These are phyloP conservation scores for Sinonovacula constricta DNA, from an alignment of 1,140 invertebrate genomes.

Conservation along the genomic window DNA sequence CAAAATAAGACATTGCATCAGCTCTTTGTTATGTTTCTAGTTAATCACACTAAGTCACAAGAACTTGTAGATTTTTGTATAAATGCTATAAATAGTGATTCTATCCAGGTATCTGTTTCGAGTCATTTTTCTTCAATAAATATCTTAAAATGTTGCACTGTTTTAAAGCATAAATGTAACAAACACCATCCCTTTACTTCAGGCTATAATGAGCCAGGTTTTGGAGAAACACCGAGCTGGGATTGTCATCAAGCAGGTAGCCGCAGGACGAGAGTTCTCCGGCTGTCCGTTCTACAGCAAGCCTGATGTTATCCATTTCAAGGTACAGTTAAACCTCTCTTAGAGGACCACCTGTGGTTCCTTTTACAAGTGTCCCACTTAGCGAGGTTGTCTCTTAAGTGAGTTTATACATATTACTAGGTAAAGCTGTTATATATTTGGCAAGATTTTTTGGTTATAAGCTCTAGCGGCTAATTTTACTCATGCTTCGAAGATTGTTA, in stretches of 20 bases:
- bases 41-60: too few relatives aligned
- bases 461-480: too few relatives aligned
- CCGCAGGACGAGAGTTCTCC: slow-evolving; percentile 75
- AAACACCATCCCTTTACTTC: neutral
- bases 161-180: too few relatives aligned
- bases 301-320: slow-evolving; percentile 77
- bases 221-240: slow-evolving; percentile 74
- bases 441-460: too few relatives aligned
- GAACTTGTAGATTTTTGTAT: too few relatives aligned
- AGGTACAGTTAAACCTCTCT: too few relatives aligned
- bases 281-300: slow-evolving; percentile 78
- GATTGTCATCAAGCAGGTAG: slow-evolving; percentile 76
- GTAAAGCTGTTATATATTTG: neutral
- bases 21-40: too few relatives aligned
- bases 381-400: neutral
- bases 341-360: too few relatives aligned
- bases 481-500: too few relatives aligned
- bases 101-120: too few relatives aligned
- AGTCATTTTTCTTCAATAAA: neutral
- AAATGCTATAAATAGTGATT: too few relatives aligned
- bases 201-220: slow-evolving; percentile 74
- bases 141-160: neutral
- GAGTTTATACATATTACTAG: neutral
- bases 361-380: neutral
- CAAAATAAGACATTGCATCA: too few relatives aligned